These are phyloP conservation scores for Melinaea marsaeus DNA, from an alignment of 2,888 invertebrate genomes.

Conservation along the genomic window DNA sequence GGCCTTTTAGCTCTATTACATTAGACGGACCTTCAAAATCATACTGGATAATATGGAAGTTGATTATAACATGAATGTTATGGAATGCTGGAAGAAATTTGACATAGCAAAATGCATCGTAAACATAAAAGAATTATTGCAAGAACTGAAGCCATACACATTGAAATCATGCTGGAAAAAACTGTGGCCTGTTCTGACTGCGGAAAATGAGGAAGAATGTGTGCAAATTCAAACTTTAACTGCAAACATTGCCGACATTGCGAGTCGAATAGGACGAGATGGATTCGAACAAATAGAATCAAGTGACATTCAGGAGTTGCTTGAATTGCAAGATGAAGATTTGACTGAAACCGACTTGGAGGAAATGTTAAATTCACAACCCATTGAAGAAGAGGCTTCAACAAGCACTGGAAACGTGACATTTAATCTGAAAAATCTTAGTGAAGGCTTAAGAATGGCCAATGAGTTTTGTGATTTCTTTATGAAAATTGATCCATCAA, in stretches of 20 bases:
- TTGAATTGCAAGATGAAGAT: too few relatives aligned
- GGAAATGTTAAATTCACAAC: slow-evolving; percentile 34
- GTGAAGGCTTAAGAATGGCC: slow-evolving; percentile 35
- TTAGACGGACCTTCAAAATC: slow-evolving; percentile 33
- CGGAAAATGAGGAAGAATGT: slow-evolving; percentile 33
- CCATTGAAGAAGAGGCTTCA: slow-evolving; percentile 32
- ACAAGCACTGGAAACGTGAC: slow-evolving; percentile 30
- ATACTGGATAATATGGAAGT: not conserved
- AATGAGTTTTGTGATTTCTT: slow-evolving; percentile 30
- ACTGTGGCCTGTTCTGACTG: too few relatives aligned
- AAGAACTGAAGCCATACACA: too few relatives aligned
- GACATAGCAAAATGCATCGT: too few relatives aligned
- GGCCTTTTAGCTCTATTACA: slow-evolving; percentile 34
- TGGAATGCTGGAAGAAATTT: slow-evolving; percentile 31
- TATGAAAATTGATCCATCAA: too few relatives aligned
- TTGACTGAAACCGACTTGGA: too few relatives aligned
- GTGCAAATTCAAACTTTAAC: slow-evolving; percentile 34
- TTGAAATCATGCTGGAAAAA: too few relatives aligned
- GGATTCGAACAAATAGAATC: slow-evolving; percentile 35
- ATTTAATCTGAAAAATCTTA: slow-evolving; percentile 30
- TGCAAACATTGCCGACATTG: slow-evolving; percentile 36
- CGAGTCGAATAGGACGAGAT: slow-evolving; percentile 39
- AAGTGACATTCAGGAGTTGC: too few relatives aligned
- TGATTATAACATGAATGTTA: not conserved
- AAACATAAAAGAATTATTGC: too few relatives aligned